Evolutionary conservation across 1,140 invertebrate species (phyloP).

Genomic region (Zaprionus tsacasi): DNA sequence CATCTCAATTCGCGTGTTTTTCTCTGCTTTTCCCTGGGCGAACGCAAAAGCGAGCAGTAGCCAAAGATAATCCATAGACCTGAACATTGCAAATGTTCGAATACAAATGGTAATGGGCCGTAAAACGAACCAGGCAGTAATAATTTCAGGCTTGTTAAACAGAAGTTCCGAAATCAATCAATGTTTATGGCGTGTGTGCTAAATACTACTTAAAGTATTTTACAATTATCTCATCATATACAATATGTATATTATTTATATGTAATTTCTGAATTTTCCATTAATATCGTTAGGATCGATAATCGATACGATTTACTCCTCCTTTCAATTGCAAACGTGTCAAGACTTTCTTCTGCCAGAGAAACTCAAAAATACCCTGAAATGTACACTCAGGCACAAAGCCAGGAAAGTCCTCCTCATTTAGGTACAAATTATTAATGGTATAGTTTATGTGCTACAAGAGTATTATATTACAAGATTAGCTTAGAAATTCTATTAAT

Average conservation of each 20-base stretch:
- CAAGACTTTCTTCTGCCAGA: not conserved
- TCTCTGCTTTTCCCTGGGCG: not conserved
- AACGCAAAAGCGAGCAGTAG: not conserved
- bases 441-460: slow-evolving; percentile 3
- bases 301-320: not conserved
- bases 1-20: not conserved
- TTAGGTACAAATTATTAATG: not conserved
- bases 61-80: not conserved
- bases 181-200: not conserved
- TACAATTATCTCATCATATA: not conserved
- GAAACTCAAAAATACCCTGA: not conserved
- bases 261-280: not conserved
- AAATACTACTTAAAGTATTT: not conserved
- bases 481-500: not conserved
- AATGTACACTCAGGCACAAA: slow-evolving; percentile 3
- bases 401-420: not conserved
- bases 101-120: not conserved
- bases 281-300: not conserved
- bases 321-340: not conserved
- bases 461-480: too few species aligned
- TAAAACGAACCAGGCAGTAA: not conserved
- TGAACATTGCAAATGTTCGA: slow-evolving; percentile 7
- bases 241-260: not conserved
- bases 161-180: not conserved
- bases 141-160: slow-evolving; percentile 1